These are phyloP conservation scores for Coryphaenoides rupestris DNA, from an alignment of 2,113 vertebrate species.

Conservation along the genomic window DNA sequence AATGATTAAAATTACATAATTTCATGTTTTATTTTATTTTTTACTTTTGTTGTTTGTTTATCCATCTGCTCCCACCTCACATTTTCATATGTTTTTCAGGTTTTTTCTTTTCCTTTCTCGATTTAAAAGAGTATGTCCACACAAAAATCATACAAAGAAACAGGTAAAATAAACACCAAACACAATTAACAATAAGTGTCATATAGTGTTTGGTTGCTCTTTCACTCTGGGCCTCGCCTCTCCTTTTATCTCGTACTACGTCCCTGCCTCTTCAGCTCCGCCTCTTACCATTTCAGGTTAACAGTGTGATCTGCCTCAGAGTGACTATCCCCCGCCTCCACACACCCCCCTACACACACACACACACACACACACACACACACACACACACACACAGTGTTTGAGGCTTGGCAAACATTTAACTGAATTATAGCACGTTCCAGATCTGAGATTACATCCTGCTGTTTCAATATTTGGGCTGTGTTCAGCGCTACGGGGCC, in stretches of 20 bases:
- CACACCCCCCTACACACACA: conserved; percentile 1
- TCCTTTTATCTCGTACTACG: conserved; percentile 1
- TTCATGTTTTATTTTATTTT: too few relatives aligned
- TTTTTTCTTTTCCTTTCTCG: too few relatives aligned
- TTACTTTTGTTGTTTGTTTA: too few relatives aligned
- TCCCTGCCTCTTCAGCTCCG: conserved; percentile 17
- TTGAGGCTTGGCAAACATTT: conserved; percentile 65
- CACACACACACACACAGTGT: conserved; percentile 18
- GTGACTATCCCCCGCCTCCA: conserved; percentile 35
- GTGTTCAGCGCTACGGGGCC: conserved; percentile 32
- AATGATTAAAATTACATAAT: too few relatives aligned
- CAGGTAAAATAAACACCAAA: too few relatives aligned
- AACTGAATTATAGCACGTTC: conserved; percentile 57
- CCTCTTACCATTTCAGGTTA: conserved; percentile 24
- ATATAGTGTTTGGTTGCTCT: conserved; percentile 13
- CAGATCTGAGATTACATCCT: conserved; percentile 62
- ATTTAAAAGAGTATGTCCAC: too few relatives aligned
- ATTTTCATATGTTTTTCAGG: too few relatives aligned
- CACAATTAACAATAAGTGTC: too few relatives aligned
- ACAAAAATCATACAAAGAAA: too few relatives aligned
- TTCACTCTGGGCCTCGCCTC: conserved; percentile 30
- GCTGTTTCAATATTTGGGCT: conserved; percentile 65
- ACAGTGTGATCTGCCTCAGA: conserved; percentile 39
- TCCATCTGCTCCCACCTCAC: too few relatives aligned
- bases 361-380: conserved; percentile 6